Conservation (phyloP, 1,140 invertebrate genomes). For the Scaptomyza montana region DNA sequence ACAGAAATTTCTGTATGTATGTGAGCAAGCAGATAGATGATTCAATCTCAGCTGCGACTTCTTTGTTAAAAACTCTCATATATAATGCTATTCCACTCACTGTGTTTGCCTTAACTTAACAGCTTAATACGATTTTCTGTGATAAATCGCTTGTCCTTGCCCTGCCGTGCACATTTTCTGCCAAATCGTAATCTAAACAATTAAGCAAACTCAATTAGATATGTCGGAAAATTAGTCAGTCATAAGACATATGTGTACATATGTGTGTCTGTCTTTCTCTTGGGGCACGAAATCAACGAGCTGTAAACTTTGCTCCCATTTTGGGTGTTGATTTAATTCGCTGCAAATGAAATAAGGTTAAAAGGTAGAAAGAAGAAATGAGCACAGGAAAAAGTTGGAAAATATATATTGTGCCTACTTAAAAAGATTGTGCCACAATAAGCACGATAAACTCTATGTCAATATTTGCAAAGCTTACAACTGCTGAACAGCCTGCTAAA, state of each 20-base stretch:
- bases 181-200: conserved; percentile 74
- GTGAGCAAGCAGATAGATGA: neutral
- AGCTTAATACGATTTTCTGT: conserved; percentile 47
- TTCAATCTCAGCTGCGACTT: conserved; percentile 16
- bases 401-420: neutral
- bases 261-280: conserved; percentile 11
- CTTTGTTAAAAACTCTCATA: conserved; percentile 13
- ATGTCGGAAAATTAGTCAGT: conserved; percentile 45
- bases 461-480: conserved; percentile 1
- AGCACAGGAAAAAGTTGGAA: neutral
- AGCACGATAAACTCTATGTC: neutral
- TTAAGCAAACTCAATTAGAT: conserved; percentile 78
- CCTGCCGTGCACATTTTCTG: conserved; percentile 33
- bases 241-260: conserved; percentile 26
- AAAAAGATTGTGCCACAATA: neutral
- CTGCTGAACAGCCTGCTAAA: neutral
- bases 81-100: neutral
- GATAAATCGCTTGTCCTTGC: conserved; percentile 60
- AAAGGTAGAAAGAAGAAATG: conserved; percentile 11
- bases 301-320: conserved; percentile 26
- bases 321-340: conserved; percentile 42
- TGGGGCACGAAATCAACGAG: conserved; percentile 14
- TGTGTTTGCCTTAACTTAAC: conserved; percentile 23
- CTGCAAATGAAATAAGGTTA: conserved; percentile 42
- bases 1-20: neutral